These are phyloP conservation scores for Aphelenchoides avenae DNA, from an alignment of 1,140 invertebrate species.

Conservation along the genomic window DNA sequence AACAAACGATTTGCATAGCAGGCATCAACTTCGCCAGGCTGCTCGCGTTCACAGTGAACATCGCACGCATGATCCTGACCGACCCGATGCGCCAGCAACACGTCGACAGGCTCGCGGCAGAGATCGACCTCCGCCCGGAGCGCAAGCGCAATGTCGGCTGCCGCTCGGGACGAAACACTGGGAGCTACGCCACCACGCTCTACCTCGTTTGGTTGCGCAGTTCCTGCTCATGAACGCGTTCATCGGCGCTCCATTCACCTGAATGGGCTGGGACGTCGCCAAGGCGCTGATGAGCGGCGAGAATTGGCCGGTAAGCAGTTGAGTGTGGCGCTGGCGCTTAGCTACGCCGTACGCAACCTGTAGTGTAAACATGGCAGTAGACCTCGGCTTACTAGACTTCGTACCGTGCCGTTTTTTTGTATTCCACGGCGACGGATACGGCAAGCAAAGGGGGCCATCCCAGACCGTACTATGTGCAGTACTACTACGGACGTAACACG, in stretches of 20 bases:
- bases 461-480: too few species aligned
- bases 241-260: slow-evolving; percentile 61
- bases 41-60: slow-evolving; percentile 4
- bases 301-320: slow-evolving; percentile 29
- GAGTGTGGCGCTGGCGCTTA: too few species aligned
- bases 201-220: slow-evolving; percentile 62
- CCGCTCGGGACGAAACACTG: slow-evolving; percentile 59
- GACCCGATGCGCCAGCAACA: slow-evolving; percentile 2
- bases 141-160: slow-evolving; percentile 38
- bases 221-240: slow-evolving; percentile 63
- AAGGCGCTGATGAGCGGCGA: slow-evolving; percentile 34
- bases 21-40: slow-evolving; percentile 18
- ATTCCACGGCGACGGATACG: too few species aligned
- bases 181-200: slow-evolving; percentile 62
- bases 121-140: too few species aligned
- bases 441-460: too few species aligned
- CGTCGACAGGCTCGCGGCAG: slow-evolving; percentile 3
- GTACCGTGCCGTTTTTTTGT: too few species aligned
- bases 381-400: too few species aligned
- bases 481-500: too few species aligned
- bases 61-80: slow-evolving; percentile 2
- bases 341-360: too few species aligned
- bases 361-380: too few species aligned
- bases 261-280: slow-evolving; percentile 61
- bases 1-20: not conserved